Conservation (phyloP, 2,113 vertebrate species). For the Platichthys flesus region DNA sequence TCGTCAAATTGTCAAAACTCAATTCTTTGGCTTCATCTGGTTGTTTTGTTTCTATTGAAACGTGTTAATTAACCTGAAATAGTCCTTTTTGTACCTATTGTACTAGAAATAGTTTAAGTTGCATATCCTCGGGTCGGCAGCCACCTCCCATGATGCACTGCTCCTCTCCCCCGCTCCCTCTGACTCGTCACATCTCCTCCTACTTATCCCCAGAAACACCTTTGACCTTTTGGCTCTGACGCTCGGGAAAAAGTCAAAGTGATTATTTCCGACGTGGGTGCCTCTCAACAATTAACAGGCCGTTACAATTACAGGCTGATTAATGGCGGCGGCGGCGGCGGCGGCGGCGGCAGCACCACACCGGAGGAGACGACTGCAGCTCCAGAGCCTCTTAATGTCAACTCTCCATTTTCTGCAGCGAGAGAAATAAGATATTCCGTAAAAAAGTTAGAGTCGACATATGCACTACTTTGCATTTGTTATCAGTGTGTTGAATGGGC, state of each 20-base stretch:
- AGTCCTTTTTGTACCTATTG: not conserved
- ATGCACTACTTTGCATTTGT: conserved; percentile 60
- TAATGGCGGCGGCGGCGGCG: conserved; percentile 52
- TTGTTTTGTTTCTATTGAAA: not conserved
- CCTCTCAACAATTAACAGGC: conserved; percentile 68
- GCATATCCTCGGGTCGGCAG: not conserved
- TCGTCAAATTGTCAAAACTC: no score
- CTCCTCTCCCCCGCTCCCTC: not conserved
- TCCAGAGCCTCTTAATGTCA: conserved; percentile 53
- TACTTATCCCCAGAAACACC: conserved; percentile 55
- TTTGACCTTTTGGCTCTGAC: conserved; percentile 69
- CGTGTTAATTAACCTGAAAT: not conserved
- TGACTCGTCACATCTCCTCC: not conserved
- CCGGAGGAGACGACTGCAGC: conserved; percentile 34
- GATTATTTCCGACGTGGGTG: conserved; percentile 57
- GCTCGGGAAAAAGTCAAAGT: conserved; percentile 67
- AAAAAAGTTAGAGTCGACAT: conserved; percentile 58
- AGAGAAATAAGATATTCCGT: conserved; percentile 20
- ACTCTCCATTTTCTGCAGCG: conserved; percentile 30
- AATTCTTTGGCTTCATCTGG: not conserved
- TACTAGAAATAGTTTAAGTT: not conserved
- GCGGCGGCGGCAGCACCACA: not conserved
- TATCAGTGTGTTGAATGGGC: conserved; percentile 66
- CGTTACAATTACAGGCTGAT: conserved; percentile 57
- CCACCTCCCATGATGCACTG: not conserved